These are phyloP conservation scores for Coranthus polyacanthus DNA, from an alignment of 2,797 vertebrate species.

Conservation along the genomic window DNA sequence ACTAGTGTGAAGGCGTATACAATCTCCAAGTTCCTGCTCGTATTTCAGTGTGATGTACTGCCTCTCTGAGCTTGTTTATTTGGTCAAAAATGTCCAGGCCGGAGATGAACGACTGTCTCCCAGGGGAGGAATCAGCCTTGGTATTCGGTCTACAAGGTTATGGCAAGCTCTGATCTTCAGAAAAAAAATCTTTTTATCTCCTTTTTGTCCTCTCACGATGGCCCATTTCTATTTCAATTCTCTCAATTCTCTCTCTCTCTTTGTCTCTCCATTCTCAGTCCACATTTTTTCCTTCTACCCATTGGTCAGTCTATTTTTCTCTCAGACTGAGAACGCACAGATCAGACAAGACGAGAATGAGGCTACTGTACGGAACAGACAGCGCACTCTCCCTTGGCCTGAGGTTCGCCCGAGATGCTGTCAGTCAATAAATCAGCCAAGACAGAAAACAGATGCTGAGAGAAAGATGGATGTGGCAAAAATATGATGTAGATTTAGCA, in stretches of 20 bases:
- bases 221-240: background rate
- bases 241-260: background rate
- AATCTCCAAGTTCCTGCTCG: background rate
- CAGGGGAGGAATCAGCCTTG: slow-evolving; percentile 18
- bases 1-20: background rate
- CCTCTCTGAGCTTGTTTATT: slow-evolving; percentile 6
- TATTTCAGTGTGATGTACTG: slow-evolving; percentile 1
- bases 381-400: slow-evolving; percentile 31
- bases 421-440: slow-evolving; percentile 55
- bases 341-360: slow-evolving; percentile 43
- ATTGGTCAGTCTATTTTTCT: slow-evolving; percentile 3
- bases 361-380: slow-evolving; percentile 45
- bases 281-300: slow-evolving; percentile 10
- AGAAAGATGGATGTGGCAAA: slow-evolving; percentile 5
- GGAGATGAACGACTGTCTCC: slow-evolving; percentile 23
- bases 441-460: slow-evolving; percentile 60
- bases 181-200: slow-evolving; percentile 8
- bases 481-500: slow-evolving; percentile 22
- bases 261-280: background rate
- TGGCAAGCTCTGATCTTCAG: slow-evolving; percentile 21
- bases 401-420: slow-evolving; percentile 33
- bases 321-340: slow-evolving; percentile 23
- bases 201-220: background rate
- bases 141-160: slow-evolving; percentile 39
- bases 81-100: slow-evolving; percentile 21